phyloP scores from a whole-genome alignment of 2,113 vertebrate genomes.

The Odobenus rosmarus region DNA sequence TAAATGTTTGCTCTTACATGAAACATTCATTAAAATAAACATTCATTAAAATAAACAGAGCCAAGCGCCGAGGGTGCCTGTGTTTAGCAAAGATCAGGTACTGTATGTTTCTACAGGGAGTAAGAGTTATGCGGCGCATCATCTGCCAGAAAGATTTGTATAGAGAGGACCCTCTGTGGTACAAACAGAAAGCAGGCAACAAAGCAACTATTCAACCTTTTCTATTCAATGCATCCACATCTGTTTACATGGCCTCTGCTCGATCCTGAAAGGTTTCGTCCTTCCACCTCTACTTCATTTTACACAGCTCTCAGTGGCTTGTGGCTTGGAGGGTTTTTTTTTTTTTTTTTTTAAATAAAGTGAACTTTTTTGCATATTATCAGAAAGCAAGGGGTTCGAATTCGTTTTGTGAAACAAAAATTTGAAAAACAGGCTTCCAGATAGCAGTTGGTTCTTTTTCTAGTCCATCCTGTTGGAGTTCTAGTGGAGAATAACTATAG shows the following conservation, averaged over 20 bases:
- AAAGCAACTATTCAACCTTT: slow-evolving; percentile 84
- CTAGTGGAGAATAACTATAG: slow-evolving; percentile 74
- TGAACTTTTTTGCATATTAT: too few species aligned
- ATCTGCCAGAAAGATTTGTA: slow-evolving; percentile 55
- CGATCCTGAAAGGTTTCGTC: slow-evolving; percentile 78
- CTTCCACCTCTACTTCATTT: slow-evolving; percentile 79
- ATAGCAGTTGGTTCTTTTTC: slow-evolving; percentile 69
- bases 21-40: slow-evolving; percentile 51
- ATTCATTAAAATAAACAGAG: slow-evolving; percentile 47
- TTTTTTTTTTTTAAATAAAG: slow-evolving; percentile 61
- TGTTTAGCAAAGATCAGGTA: slow-evolving; percentile 43
- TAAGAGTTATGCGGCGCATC: slow-evolving; percentile 66
- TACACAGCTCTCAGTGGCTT: slow-evolving; percentile 49
- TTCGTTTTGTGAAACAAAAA: slow-evolving; percentile 78
- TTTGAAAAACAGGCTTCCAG: slow-evolving; percentile 77
- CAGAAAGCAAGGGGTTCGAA: slow-evolving; percentile 72
- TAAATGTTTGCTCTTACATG: slow-evolving; percentile 7
- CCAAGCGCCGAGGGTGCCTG: accelerated
- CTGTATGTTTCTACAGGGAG: not conserved
- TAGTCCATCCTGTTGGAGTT: slow-evolving; percentile 70
- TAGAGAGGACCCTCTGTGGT: slow-evolving; percentile 64
- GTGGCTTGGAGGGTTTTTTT: slow-evolving; percentile 58
- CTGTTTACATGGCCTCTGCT: slow-evolving; percentile 87
- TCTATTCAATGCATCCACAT: slow-evolving; percentile 84
- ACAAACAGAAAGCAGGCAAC: slow-evolving; percentile 77